Conservation (phyloP, 1,140 invertebrate genomes). For the Drosophila biarmipes region DNA sequence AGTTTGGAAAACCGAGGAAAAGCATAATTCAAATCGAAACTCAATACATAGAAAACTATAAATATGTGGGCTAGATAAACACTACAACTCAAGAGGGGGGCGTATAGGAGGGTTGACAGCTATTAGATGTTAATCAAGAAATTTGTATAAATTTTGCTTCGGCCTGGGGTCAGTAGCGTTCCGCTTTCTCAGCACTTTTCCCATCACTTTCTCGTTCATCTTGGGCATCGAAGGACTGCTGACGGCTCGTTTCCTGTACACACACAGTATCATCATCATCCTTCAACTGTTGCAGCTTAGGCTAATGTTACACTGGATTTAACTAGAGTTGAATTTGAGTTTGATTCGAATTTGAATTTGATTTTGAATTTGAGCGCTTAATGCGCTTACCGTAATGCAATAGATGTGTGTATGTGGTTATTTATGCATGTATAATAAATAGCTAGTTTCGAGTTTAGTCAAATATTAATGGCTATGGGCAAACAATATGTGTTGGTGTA, state of each 20-base stretch:
- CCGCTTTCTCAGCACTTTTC: conserved; percentile 6
- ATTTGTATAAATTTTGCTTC: conserved; percentile 41
- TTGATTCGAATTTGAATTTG: conserved; percentile 45
- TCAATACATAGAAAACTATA: conserved; percentile 55
- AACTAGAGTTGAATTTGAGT: conserved; percentile 33
- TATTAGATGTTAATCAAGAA: conserved; percentile 45
- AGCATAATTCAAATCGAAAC: conserved; percentile 3
- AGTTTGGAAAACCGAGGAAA: conserved; percentile 13
- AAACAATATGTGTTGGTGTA: conserved; percentile 40
- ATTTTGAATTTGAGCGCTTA: conserved; percentile 60
- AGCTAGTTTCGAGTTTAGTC: conserved; percentile 75
- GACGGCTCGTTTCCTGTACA: conserved; percentile 25
- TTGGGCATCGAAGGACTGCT: conserved; percentile 58
- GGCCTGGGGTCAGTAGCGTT: conserved; percentile 19
- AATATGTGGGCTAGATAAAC: conserved; percentile 47
- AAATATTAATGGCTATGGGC: conserved; percentile 73
- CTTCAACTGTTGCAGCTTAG: conserved; percentile 32
- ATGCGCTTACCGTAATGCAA: conserved; percentile 67
- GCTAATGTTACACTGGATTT: conserved; percentile 63
- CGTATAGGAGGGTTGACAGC: conserved; percentile 50
- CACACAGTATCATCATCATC: conserved; percentile 10
- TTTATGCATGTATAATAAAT: conserved; percentile 67
- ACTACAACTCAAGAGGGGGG: conserved; percentile 60
- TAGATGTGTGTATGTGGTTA: conserved; percentile 48
- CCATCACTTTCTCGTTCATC: conserved; percentile 54